Conservation (phyloP, 1,140 invertebrate genomes). For the Pomacea maculata region DNA sequence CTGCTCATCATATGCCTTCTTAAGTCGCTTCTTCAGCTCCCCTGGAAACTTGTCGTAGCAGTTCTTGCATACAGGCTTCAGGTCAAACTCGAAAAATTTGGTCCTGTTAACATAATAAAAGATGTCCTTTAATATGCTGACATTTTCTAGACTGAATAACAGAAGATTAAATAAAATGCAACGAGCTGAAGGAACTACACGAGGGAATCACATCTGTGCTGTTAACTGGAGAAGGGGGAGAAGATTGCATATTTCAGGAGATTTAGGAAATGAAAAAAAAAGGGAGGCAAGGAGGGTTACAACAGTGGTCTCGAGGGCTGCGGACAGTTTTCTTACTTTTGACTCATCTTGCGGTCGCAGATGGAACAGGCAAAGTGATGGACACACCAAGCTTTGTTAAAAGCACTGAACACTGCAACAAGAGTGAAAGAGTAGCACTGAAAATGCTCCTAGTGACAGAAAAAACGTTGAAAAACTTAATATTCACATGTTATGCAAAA, state of each 20-base stretch:
- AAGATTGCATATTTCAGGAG: no score
- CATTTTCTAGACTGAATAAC: background rate
- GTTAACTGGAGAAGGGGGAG: no score
- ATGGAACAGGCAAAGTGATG: conserved; percentile 99
- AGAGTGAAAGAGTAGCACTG: conserved; percentile 36
- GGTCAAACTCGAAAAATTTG: conserved; percentile 99
- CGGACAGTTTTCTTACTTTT: conserved; percentile 74
- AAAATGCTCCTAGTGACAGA: background rate
- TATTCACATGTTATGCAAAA: no score
- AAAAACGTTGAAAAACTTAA: background rate
- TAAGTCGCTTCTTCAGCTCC: conserved; percentile 87
- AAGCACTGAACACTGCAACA: conserved; percentile 91
- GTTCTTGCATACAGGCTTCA: conserved; percentile 97
- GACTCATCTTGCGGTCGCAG: conserved; percentile 97
- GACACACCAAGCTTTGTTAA: conserved; percentile 99
- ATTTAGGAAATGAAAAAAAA: no score
- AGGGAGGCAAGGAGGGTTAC: no score
- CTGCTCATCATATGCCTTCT: conserved; percentile 67
- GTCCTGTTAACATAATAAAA: conserved; percentile 69
- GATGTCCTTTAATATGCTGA: background rate
- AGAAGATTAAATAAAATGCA: no score
- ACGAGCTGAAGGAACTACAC: no score
- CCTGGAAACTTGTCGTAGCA: conserved; percentile 97
- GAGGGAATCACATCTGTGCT: no score
- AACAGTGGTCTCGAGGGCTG: background rate